A percentile compares a stretch with the other conserved stretches of the same genome.
Evolutionary conservation across 2,888 invertebrate species (phyloP).

Genomic region (Erynnis tages): DNA sequence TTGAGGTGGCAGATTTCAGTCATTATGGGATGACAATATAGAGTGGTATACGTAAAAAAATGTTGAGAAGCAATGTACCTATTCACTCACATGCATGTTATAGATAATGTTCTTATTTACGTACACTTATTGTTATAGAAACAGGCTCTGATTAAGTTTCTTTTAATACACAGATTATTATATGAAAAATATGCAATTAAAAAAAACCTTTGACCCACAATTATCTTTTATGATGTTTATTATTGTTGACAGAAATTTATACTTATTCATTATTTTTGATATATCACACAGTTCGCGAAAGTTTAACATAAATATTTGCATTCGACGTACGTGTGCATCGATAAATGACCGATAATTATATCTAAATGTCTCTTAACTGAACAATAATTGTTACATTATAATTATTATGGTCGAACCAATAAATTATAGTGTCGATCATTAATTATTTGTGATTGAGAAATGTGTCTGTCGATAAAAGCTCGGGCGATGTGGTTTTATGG

Average conservation of each 20-base stretch:
- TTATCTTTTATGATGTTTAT: constrained; percentile 22
- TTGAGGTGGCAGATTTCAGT: no score
- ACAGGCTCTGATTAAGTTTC: no score
- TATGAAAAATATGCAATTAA: not conserved
- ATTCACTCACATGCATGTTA: no score
- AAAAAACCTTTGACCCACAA: constrained; percentile 9
- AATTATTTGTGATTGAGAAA: constrained; percentile 71
- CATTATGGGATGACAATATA: no score
- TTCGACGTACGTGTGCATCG: constrained; percentile 27
- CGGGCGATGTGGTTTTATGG: constrained; percentile 19
- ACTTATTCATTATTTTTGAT: constrained; percentile 24
- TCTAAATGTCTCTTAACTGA: constrained; percentile 69
- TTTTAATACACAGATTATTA: not conserved
- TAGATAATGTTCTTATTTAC: no score
- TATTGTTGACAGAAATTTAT: constrained; percentile 21
- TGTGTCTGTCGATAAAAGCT: constrained; percentile 52
- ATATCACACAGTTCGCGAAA: constrained; percentile 18
- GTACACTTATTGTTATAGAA: no score
- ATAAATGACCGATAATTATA: constrained; percentile 40
- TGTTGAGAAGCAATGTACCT: no score
- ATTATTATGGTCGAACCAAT: constrained; percentile 68
- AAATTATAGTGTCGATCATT: constrained; percentile 65
- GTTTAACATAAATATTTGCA: constrained; percentile 29
- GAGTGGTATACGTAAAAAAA: no score
- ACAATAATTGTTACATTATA: constrained; percentile 76